Base-by-base conservation (phyloP, 2,888 invertebrate species). In the Drosophila nr. perissopoda region DNA sequence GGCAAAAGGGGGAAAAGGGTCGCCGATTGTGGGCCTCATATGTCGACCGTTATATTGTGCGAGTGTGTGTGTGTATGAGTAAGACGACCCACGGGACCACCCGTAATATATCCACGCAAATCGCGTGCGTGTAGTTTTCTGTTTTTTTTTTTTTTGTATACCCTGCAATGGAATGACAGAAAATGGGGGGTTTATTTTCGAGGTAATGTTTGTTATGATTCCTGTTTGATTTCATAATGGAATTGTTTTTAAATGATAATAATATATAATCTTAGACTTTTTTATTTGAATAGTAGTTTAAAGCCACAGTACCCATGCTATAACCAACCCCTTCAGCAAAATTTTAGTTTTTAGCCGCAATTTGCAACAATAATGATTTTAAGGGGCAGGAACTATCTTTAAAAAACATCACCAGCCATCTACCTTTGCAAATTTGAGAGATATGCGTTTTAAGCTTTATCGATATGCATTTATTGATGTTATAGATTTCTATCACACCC, bases 1-100 rank as follows among this genome's bases (percentile, higher is more conserved):
- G 57, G 49, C 53, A 70, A 73, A 85, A 80, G 54, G 69, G 83
- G 75, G 80, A 71, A 74, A 82, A 80, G 72, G 75, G 69, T 68
- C 79, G 60, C 25, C 16, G 25, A 36, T 18, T 42, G 38, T 31
- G 29, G 25, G 76, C 29, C 64, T 58, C 63, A 53, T 58, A 69
- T 78, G 72, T 65, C 48, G 54, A 62, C 38, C 51, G 57, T 70
- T 57, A 27, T 42, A 29, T 25, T 45, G 25, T 25, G 31, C 16
- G 13, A 13, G 31, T 51, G 11, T 5, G n/a, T 4, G 31, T 36
- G 53, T 29, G 36, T 36, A 7, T 5, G 27, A 40, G n/a, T 51
- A 53, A 21, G 53, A 58, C 34, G 78, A 70, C 79, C 79, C 82
- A 65, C 38, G 82, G 79, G 80, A 80, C 53, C 52, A 34, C 56